Conservation (phyloP, 2,113 vertebrate genomes). For the Colaptes auratus region DNA sequence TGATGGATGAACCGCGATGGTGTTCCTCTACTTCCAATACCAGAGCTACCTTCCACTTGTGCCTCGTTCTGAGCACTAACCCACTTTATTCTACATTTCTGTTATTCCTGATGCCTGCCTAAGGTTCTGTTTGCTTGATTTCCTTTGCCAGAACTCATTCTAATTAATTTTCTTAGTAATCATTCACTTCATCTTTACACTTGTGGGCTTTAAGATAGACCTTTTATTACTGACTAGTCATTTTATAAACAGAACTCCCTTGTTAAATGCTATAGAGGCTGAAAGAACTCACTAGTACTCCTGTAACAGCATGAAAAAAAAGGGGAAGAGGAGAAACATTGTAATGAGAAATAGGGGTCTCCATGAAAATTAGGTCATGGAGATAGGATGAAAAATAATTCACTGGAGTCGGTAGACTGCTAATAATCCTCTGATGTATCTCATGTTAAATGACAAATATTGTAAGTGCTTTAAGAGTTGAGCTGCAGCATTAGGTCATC, state of each 20-base stretch:
- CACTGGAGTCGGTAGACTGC: not conserved
- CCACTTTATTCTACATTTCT: not conserved
- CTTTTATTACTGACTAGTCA: constrained; percentile 5
- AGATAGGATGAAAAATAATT: constrained; percentile 48
- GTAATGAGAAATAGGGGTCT: constrained; percentile 4
- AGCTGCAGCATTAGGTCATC: constrained; percentile 29
- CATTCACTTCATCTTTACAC: not conserved
- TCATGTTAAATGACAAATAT: constrained; percentile 41
- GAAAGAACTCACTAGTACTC: not conserved
- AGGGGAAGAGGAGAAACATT: not conserved
- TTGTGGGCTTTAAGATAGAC: constrained; percentile 19
- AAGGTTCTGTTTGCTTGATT: not conserved
- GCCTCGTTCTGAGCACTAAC: not conserved
- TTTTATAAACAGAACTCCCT: constrained; percentile 17
- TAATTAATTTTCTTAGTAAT: not conserved
- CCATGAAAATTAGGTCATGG: constrained; percentile 47
- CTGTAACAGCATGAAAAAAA: constrained; percentile 8
- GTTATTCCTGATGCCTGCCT: not conserved
- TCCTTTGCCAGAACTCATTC: not conserved
- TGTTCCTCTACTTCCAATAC: not conserved
- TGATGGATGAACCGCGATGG: not conserved
- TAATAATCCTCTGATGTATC: constrained; percentile 25
- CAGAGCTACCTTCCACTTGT: not conserved
- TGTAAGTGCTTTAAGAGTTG: not conserved
- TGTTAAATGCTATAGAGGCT: not conserved